Evolutionary conservation across 2,113 vertebrate genomes (phyloP).

Genomic region (Indri indri): DNA sequence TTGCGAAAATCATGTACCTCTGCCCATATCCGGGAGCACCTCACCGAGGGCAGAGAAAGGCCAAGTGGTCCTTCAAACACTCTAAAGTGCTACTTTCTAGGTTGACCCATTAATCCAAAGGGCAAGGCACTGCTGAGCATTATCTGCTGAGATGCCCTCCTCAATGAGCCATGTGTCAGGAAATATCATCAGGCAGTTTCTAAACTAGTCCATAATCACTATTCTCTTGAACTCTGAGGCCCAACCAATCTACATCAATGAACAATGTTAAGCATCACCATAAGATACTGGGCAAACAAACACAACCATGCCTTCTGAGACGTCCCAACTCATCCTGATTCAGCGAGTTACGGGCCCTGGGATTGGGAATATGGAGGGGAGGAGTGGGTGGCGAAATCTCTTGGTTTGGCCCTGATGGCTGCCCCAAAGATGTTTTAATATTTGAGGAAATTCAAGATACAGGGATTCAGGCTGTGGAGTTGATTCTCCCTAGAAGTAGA

Average conservation of each 20-base stretch:
- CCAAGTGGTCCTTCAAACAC: slow-evolving; percentile 69
- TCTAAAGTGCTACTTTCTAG: slow-evolving; percentile 61
- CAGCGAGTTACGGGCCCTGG: neutral
- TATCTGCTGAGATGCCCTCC: slow-evolving; percentile 75
- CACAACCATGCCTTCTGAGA: neutral
- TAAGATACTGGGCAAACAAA: slow-evolving; percentile 30
- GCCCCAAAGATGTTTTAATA: neutral
- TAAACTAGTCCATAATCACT: slow-evolving; percentile 74
- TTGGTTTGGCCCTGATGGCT: neutral
- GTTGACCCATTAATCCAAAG: slow-evolving; percentile 66
- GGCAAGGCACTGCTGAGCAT: slow-evolving; percentile 59
- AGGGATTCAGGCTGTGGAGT: neutral
- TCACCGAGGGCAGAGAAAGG: slow-evolving; percentile 62
- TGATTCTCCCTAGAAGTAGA: neutral
- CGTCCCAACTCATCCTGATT: neutral
- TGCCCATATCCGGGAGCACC: slow-evolving; percentile 55
- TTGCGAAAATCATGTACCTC: slow-evolving; percentile 53
- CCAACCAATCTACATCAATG: slow-evolving; percentile 42
- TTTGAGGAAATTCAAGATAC: neutral
- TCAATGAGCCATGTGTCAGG: slow-evolving; percentile 71
- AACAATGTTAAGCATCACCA: slow-evolving; percentile 57
- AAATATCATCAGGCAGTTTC: slow-evolving; percentile 76
- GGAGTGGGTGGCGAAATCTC: neutral
- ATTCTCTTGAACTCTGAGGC: slow-evolving; percentile 65
- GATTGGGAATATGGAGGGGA: neutral